A percentile compares a stretch with the other conserved stretches of the same genome.
Conservation (phyloP, 2,113 vertebrate genomes). For the Dendropsophus ebraccatus region DNA sequence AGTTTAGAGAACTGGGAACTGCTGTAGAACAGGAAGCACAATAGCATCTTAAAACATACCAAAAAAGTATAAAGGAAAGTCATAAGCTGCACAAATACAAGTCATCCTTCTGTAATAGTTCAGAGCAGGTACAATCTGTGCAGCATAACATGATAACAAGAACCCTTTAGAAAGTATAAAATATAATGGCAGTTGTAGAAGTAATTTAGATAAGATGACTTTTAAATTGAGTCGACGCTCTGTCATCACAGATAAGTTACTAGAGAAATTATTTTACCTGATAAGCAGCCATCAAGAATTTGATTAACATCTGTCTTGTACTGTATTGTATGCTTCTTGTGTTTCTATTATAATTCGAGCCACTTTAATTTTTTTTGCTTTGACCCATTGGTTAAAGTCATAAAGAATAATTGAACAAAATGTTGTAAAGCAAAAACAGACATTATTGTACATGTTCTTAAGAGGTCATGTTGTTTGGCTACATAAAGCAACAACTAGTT, state of each 20-base stretch:
- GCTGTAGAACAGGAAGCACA: neutral
- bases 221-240: slow-evolving; percentile 37
- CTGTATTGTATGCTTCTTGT: neutral
- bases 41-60: slow-evolving; percentile 18
- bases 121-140: neutral
- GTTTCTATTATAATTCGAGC: slow-evolving; percentile 2
- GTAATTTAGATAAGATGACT: slow-evolving; percentile 46
- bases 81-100: slow-evolving; percentile 14
- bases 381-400: too few relatives aligned
- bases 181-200: slow-evolving; percentile 31
- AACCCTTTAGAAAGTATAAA: slow-evolving; percentile 23
- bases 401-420: too few relatives aligned
- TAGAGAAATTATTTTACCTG: slow-evolving; percentile 30
- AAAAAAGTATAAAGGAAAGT: neutral
- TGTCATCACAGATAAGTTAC: slow-evolving; percentile 39
- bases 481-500: too few relatives aligned
- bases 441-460: too few relatives aligned
- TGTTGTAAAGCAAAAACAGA: too few relatives aligned
- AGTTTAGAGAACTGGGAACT: neutral
- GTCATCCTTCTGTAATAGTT: neutral
- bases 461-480: too few relatives aligned
- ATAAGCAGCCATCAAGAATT: slow-evolving; percentile 41
- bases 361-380: too few relatives aligned
- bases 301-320: slow-evolving; percentile 16
- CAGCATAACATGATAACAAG: slow-evolving; percentile 13